Evolutionary conservation across 2,888 invertebrate species (phyloP), one percentile per base, ranked within the genome.

Genomic region (Eupithecia subfuscata): DNA sequence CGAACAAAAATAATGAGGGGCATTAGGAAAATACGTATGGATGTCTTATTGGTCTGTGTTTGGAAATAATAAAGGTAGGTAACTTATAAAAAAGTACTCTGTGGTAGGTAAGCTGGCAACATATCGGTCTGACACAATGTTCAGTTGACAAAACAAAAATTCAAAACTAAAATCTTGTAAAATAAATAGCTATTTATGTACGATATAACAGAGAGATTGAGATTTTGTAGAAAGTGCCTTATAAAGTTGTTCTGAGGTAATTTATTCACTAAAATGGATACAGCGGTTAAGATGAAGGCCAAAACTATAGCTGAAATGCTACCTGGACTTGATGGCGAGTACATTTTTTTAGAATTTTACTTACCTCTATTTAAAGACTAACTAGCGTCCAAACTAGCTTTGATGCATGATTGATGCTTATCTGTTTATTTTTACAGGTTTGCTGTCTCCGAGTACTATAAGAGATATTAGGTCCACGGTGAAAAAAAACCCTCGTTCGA

Each of bases 281-380:
- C 87, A 75, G 83, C 86, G 18, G 80, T 83, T 43, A 79, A 79
- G 72, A 82, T 82, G 75, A 90, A 88, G 79, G 87, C 93, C n/a
- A 90, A 84, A 81, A 86, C 90, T 9, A 85, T 94, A 78, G 89
- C 90, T 12, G 92, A 93, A 83, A 80, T 93, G 74, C 81, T 94
- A 72, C 92, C 92, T 18, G 85, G 81, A 68, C 82, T 94, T 45
- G 85, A 85, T 70, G 82, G 80, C 74, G 25, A 65, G 25, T 70
- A 56, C 0, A n/a, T 9, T 9, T 16, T 9, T 14, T 12, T 64
- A 7, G 52, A 56, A 56, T 25, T 56, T 60, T 5, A 25, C 1
- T 60, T 5, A 60, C 5, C 14, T 60, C 6, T 56, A 56, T 25
- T 60, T 60, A 22, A 22, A 56, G 22, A 56, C 56, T 22, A 11